These are phyloP conservation scores for Hirtodrosophila duncani DNA, from an alignment of 2,888 invertebrate species.

Conservation along the genomic window DNA sequence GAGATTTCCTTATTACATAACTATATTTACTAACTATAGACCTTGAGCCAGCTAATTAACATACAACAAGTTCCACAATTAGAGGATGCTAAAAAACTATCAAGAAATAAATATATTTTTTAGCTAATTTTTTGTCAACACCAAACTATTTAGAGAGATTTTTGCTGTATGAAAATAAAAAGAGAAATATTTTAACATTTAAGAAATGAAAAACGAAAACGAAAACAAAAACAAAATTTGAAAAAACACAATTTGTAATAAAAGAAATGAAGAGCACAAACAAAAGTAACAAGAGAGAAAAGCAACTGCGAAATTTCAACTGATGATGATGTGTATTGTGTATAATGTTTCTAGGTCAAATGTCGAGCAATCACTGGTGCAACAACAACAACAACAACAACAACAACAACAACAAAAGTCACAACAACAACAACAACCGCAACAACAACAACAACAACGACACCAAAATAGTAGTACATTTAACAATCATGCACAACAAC, in stretches of 20 bases:
- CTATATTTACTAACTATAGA: no score
- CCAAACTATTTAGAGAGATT: not conserved
- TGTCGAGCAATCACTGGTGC: constrained; percentile 78
- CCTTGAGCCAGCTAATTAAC: no score
- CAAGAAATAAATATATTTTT: no score
- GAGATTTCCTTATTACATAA: no score
- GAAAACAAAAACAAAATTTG: constrained; percentile 25
- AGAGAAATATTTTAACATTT: constrained; percentile 1
- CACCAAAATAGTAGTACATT: no score
- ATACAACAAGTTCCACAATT: no score
- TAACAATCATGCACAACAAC: constrained; percentile 40
- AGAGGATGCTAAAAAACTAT: no score
- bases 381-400: constrained; percentile 70
- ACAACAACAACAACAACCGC: constrained; percentile 22
- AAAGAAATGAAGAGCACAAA: not conserved
- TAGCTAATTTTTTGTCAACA: no score
- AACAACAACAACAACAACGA: constrained; percentile 20
- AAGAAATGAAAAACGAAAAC: constrained; percentile 15
- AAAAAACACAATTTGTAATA: constrained; percentile 14
- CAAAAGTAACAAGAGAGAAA: not conserved
- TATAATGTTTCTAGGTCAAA: constrained; percentile 80
- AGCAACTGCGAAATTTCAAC: constrained; percentile 32
- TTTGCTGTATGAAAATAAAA: not conserved
- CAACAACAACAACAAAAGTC: constrained; percentile 50
- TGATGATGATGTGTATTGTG: constrained; percentile 75